Evolutionary conservation across 2,113 vertebrate species (phyloP).

Genomic region (Nerophis ophidion): DNA sequence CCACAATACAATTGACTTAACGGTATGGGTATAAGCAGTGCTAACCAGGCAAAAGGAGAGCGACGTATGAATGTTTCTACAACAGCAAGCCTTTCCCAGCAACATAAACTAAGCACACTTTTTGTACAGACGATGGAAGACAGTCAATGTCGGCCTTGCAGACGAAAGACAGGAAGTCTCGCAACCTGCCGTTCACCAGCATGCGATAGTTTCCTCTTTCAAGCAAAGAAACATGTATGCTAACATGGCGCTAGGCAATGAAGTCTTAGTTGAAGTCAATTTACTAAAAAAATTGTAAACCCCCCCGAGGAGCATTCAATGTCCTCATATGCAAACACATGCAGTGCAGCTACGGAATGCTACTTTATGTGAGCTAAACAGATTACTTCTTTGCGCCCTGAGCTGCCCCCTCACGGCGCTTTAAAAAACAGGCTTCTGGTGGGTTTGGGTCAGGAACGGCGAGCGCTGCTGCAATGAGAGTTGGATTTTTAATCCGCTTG

Average conservation of each 20-base stretch:
- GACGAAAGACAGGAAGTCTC: slow-evolving; percentile 66
- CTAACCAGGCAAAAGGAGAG: background rate
- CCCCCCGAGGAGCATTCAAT: background rate
- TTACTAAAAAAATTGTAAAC: background rate
- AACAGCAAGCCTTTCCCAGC: background rate
- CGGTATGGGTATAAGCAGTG: background rate
- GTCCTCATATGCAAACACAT: background rate
- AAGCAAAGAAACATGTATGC: slow-evolving; percentile 3
- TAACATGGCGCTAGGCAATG: background rate
- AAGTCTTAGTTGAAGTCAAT: background rate
- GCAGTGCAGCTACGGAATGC: background rate
- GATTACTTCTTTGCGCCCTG: slow-evolving; percentile 41
- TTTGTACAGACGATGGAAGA: background rate
- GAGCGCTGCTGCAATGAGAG: slow-evolving; percentile 21
- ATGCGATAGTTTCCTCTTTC: slow-evolving; percentile 32
- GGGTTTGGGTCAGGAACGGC: slow-evolving; percentile 21
- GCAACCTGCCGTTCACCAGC: slow-evolving; percentile 21
- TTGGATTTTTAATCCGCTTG: slow-evolving; percentile 51
- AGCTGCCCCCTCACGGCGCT: slow-evolving; percentile 27
- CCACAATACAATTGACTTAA: background rate
- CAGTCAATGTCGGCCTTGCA: slow-evolving; percentile 10
- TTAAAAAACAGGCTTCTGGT: slow-evolving; percentile 21
- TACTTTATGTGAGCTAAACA: slow-evolving; percentile 2
- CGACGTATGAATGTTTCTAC: background rate
- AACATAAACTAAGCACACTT: too few relatives aligned